Conservation (phyloP, 2,888 invertebrate genomes). For the Amorpha juglandis region DNA sequence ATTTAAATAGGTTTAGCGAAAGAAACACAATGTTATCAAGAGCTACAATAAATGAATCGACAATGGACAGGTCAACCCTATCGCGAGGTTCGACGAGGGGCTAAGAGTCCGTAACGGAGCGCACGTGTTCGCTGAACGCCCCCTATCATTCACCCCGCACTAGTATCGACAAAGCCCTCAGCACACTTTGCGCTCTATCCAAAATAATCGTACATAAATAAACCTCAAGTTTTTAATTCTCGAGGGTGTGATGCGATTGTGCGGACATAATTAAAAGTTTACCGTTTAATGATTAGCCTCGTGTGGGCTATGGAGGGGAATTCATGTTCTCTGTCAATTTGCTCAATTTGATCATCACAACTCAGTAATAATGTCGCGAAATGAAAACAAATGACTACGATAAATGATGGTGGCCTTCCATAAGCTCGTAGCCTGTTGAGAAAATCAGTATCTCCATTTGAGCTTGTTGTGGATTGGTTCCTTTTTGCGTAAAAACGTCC, state of each 20-base stretch:
- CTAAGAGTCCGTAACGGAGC: slow-evolving; percentile 65
- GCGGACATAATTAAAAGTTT: slow-evolving; percentile 44
- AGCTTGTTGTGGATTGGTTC: too few species aligned
- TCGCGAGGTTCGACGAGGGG: slow-evolving; percentile 54
- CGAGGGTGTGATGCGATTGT: slow-evolving; percentile 45
- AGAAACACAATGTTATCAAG: slow-evolving; percentile 28
- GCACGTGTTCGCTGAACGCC: slow-evolving; percentile 68
- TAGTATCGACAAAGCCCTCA: slow-evolving; percentile 62
- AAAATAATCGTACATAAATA: slow-evolving; percentile 77
- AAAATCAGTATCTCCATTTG: too few species aligned
- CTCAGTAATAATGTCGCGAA: too few species aligned
- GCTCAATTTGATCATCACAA: too few species aligned
- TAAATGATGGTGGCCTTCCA: too few species aligned
- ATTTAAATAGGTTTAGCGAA: background rate
- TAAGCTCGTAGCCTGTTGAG: too few species aligned
- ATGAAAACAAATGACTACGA: too few species aligned
- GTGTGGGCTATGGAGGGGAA: background rate
- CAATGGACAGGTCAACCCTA: slow-evolving; percentile 69
- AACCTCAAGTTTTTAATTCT: slow-evolving; percentile 60
- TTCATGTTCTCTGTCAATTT: background rate
- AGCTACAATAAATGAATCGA: slow-evolving; percentile 55
- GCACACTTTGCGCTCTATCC: slow-evolving; percentile 53
- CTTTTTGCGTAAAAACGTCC: too few species aligned
- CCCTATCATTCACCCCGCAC: slow-evolving; percentile 58
- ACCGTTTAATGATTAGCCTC: slow-evolving; percentile 28